phyloP scores from a whole-genome alignment of 2,797 vertebrate species.

The Sebastes aleutianus region DNA sequence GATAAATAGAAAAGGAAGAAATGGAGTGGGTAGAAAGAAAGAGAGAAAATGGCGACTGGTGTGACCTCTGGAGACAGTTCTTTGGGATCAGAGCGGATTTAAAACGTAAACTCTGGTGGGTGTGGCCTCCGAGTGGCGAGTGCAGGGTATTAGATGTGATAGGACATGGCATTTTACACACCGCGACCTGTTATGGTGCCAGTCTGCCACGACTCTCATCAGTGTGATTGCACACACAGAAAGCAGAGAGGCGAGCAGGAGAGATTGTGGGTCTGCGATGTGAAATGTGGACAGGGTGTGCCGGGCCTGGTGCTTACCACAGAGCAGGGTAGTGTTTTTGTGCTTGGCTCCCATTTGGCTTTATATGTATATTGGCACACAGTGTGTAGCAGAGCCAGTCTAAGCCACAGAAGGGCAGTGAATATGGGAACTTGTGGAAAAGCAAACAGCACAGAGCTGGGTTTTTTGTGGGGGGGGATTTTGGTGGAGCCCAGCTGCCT shows the following conservation, averaged over 20 bases:
- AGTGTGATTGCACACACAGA: constrained; percentile 1
- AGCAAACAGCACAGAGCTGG: constrained; percentile 63
- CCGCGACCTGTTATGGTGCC: constrained; percentile 20
- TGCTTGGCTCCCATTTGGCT: constrained; percentile 60
- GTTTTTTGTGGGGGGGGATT: constrained; percentile 30
- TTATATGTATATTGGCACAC: constrained; percentile 45
- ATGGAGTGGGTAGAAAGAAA: not conserved
- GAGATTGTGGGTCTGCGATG: constrained; percentile 44
- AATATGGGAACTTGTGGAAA: constrained; percentile 62
- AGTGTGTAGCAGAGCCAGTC: constrained; percentile 53
- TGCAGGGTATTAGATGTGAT: constrained; percentile 20
- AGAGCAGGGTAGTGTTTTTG: constrained; percentile 70
- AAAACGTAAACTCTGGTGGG: not conserved
- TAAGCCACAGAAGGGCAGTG: constrained; percentile 65
- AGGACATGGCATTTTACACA: constrained; percentile 22
- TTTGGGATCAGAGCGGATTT: constrained; percentile 31
- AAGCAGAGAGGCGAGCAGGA: not conserved
- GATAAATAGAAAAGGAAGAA: not conserved
- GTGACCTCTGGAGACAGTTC: constrained; percentile 6
- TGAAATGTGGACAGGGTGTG: constrained; percentile 67
- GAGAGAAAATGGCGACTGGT: not conserved
- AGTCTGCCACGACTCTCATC: constrained; percentile 22
- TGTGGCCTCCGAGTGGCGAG: not conserved
- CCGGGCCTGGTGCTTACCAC: constrained; percentile 62
- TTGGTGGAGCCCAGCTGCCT: constrained; percentile 57